Base-by-base conservation (phyloP, 2,888 invertebrate genomes). In the Dendrolimus pini region DNA sequence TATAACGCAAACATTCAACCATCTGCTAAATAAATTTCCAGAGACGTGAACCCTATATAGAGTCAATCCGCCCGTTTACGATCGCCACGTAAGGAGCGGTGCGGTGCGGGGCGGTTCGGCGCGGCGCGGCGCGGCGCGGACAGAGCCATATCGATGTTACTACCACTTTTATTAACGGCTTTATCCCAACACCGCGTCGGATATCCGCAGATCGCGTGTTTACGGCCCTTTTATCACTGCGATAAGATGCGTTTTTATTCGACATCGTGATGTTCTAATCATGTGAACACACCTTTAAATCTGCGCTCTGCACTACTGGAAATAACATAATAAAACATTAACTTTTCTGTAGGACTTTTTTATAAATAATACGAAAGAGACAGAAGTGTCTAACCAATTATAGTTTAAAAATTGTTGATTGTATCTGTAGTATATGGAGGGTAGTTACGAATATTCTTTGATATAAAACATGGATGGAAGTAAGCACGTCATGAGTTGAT, bases 201-300 rank as follows among this genome's bases (percentile, higher is more conserved):
- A 59, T 59, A 56, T 41, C 53, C 14, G 30, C 56, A 56, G 59
- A 59, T 59, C 59, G 54, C 53, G 59, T 59, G 53, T 57, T 59
- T 59, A 59, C 55, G 56, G 30, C 42, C 47, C 14, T 41, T 55
- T 59, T 59, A 57, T 59, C 59, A 54, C 54, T 54, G 52, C 53
- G 54, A 47, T 47, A 47, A 47, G 47, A 47, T 47, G 47, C 47
- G 47, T 47, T 47, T 30, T 47, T 47, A 47, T 12, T 7, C 47
- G 47, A 47, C 47, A 47, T 47, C 12, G 47, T 47, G 47, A 47
- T 47, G 47, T 47, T 47, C 47, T 47, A 47, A 47, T 47, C 47
- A 47, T 47, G 47, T 47, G 47, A 47, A 12, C 47, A 47, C 12
- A 47, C 2, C 47, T 47, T 47, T 47, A 47, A 47, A 47, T 47